phyloP scores from a whole-genome alignment of 2,797 vertebrate species.

The Sebastes diaconus region DNA sequence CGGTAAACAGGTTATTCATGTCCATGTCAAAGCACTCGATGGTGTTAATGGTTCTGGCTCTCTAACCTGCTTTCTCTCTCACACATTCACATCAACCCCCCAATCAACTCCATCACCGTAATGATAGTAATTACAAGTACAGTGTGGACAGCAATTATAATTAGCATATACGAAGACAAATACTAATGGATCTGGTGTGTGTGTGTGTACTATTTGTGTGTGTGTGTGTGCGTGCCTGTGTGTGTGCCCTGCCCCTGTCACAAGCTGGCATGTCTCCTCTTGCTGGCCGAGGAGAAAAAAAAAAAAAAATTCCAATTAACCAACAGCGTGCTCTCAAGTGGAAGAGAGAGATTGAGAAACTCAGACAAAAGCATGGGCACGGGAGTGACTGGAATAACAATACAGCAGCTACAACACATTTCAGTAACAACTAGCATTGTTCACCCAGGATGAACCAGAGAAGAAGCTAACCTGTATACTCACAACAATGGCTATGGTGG shows the following conservation, averaged over 20 bases:
- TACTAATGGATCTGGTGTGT: slow-evolving; percentile 30
- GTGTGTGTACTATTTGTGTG: background rate
- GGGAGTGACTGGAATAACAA: slow-evolving; percentile 60
- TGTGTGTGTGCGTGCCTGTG: background rate
- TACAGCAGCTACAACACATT: background rate
- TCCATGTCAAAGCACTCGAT: background rate
- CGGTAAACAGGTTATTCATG: background rate
- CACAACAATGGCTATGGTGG: background rate
- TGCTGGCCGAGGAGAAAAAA: background rate
- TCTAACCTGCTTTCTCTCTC: background rate
- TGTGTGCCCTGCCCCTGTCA: slow-evolving; percentile 9
- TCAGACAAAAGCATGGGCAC: slow-evolving; percentile 54
- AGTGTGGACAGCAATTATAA: slow-evolving; percentile 35
- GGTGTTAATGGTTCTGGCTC: background rate
- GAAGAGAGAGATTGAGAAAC: slow-evolving; percentile 64
- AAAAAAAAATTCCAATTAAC: slow-evolving; percentile 65
- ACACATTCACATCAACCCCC: background rate
- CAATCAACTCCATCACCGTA: slow-evolving; percentile 28
- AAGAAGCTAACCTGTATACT: background rate
- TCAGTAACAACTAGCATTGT: background rate
- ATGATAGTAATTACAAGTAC: slow-evolving; percentile 48
- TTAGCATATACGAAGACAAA: slow-evolving; percentile 43
- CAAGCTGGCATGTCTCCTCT: slow-evolving; percentile 20
- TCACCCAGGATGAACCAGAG: background rate
- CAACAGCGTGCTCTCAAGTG: slow-evolving; percentile 59